Base-by-base conservation (phyloP, 2,113 vertebrate species). In the Halcyon senegalensis region DNA sequence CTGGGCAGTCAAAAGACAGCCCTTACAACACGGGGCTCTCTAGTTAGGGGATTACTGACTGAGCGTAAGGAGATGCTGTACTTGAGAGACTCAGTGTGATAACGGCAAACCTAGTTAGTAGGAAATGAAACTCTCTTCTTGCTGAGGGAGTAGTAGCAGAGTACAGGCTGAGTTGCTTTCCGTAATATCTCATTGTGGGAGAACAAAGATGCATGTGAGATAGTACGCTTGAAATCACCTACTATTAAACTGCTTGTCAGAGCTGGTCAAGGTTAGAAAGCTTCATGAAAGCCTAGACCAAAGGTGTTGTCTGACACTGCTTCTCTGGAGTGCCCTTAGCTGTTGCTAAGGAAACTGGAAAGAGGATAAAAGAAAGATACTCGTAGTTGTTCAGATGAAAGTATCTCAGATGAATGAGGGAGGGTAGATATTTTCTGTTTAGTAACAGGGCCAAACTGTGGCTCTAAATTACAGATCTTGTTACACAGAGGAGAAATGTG, bases 341-440 rank as follows among this genome's bases (percentile, higher is more conserved):
- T 4, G 94, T 96, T 96, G 95, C 92, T 93, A 94, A 81, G 94
- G 93, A 94, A 96, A 97, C 77, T 35, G 28, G 1, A 64, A 83
- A 86, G 46, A 69, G 89, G 48, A 78, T 87, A 86, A 93, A 95
- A 94, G 74, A 80, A 90, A 68, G 30, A 60, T 35, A 6, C 24
- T 96, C 5, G 3, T 37, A 70, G 79, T 39, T 75, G n/a, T 75
- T 94, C 83, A 75, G 64, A 68, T 87, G 80, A 90, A 93, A 89
- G 76, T 67, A 68, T 75, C 56, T 35, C 10, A 78, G 87, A 90
- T 83, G 78, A 88, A 90, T 74, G 73, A 88, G 60, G 6, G 44
- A 95, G 43, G 37, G 69, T 93, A 90, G 94, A 75, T 84, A 86
- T 89, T 93, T 93, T 75, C 62, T 89, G 10, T 77, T 84, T 85